These are phyloP conservation scores for Elegia similella DNA, from an alignment of 2,888 invertebrate genomes.

Conservation along the genomic window DNA sequence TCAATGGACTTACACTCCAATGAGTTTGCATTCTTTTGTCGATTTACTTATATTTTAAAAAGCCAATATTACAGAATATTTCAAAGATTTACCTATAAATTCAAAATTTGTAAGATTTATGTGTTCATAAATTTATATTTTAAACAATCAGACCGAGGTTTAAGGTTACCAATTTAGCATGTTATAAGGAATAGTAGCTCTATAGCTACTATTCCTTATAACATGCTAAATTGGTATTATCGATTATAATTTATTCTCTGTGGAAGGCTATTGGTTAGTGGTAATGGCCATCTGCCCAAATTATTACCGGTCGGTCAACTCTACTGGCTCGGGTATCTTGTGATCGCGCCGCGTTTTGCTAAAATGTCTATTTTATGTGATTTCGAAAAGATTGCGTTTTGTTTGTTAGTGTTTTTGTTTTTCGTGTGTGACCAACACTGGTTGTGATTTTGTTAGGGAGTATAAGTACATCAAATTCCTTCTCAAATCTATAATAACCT, in stretches of 20 bases:
- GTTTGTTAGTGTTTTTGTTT: not conserved
- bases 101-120: not conserved
- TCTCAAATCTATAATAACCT: too few species aligned
- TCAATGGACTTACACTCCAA: too few species aligned
- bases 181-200: not conserved
- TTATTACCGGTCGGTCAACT: slow-evolving; percentile 9
- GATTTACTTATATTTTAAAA: too few species aligned
- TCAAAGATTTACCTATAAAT: too few species aligned
- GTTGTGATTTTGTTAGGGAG: too few species aligned
- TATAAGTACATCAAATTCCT: too few species aligned
- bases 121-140: not conserved
- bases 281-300: slow-evolving; percentile 4
- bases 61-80: too few species aligned
- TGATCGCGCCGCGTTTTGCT: slow-evolving; percentile 2
- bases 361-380: not conserved
- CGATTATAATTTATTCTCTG: not conserved
- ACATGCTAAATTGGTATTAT: not conserved
- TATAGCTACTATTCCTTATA: not conserved
- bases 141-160: not conserved
- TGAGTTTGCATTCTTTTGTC: too few species aligned
- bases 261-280: not conserved
- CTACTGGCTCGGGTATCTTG: slow-evolving; percentile 1
- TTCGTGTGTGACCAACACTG: too few species aligned
- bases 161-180: not conserved
- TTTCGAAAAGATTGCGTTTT: not conserved